phyloP scores from a whole-genome alignment of 2,113 vertebrate species.

The Stictonetta naevosa region DNA sequence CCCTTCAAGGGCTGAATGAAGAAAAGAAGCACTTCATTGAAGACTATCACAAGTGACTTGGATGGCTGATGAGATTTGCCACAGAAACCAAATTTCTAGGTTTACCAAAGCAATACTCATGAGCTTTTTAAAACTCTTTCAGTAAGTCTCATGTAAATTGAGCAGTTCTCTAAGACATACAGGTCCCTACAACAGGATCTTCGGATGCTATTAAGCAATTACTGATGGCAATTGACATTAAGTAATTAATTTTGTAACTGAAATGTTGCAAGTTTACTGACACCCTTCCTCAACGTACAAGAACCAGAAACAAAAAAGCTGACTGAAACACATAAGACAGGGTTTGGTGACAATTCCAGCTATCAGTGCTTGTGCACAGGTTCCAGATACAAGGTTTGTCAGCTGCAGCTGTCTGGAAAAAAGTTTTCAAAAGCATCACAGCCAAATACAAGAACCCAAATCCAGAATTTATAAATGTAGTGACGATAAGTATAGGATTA shows the following conservation, averaged over 20 bases:
- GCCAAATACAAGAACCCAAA: background rate
- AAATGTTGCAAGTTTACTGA: conserved; percentile 49
- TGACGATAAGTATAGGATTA: background rate
- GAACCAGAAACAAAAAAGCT: background rate
- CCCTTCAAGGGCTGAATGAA: background rate
- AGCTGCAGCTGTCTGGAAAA: background rate
- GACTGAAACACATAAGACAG: background rate
- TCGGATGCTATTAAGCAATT: background rate
- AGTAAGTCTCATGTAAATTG: background rate
- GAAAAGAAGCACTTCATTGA: background rate
- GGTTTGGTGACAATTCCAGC: background rate
- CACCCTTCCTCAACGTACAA: conserved; percentile 16
- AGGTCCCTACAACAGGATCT: background rate
- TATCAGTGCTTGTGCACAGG: background rate
- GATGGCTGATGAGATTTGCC: background rate
- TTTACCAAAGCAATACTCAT: background rate
- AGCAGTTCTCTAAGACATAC: background rate
- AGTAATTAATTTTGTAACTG: conserved; percentile 62
- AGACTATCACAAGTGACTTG: background rate
- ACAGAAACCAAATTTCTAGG: background rate
- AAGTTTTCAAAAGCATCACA: background rate
- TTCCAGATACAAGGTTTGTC: background rate
- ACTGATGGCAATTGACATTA: conserved; percentile 16
- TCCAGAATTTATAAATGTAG: background rate
- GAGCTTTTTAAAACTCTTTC: background rate